Percentiles rank a stretch among this genome's conserved stretches.
phyloP scores from a whole-genome alignment of 2,113 vertebrate species.

The Lontra canadensis region DNA sequence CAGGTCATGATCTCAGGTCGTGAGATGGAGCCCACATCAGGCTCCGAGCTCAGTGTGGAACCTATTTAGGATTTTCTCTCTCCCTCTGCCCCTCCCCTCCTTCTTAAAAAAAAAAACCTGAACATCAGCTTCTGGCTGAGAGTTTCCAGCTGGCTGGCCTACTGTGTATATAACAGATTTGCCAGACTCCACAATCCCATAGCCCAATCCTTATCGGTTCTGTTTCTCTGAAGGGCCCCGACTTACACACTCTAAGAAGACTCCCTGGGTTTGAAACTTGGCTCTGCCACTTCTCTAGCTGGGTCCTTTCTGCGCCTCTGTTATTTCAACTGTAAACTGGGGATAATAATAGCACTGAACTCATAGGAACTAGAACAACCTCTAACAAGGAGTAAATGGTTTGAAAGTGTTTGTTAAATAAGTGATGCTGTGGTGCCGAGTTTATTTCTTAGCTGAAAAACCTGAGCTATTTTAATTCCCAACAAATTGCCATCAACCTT shows the following conservation, averaged over 20 bases:
- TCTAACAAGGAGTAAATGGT: not conserved
- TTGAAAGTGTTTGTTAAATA: not conserved
- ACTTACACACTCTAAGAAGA: not conserved
- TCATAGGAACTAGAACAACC: not conserved
- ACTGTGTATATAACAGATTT: not conserved
- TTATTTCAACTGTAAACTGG: not conserved
- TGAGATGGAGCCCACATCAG: not conserved
- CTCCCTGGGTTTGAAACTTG: not conserved
- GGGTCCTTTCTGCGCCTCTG: not conserved
- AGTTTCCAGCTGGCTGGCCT: not conserved
- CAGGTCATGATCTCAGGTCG: not conserved
- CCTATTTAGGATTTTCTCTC: not conserved
- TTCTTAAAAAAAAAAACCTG: not conserved
- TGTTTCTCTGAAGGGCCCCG: not conserved
- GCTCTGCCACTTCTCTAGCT: not conserved
- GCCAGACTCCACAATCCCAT: not conserved
- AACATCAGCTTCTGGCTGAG: not conserved
- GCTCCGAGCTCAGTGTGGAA: not conserved
- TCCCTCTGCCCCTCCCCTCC: not conserved
- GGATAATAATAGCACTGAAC: not conserved
- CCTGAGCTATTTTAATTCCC: not conserved
- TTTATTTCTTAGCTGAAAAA: conserved; percentile 35
- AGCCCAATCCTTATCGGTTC: not conserved
- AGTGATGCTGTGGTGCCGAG: not conserved
- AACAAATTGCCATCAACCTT: not conserved